A percentile compares a stretch with the other conserved stretches of the same genome.
Conservation (phyloP, 2,888 invertebrate genomes). For the Cepaea hortensis region DNA sequence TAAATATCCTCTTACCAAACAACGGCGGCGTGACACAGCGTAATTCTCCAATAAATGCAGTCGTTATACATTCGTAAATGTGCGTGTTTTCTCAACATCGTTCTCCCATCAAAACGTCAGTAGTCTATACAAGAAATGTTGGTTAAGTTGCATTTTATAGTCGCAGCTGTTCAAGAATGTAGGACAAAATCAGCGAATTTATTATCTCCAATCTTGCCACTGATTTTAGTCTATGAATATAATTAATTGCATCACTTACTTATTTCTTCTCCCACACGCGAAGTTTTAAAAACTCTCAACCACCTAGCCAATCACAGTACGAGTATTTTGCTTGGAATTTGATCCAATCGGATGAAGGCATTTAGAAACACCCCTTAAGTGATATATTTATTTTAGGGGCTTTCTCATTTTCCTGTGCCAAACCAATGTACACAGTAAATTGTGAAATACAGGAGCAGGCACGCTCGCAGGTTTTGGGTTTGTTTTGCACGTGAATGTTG, state of each 20-base stretch:
- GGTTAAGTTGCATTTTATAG: background rate
- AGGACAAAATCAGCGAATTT: background rate
- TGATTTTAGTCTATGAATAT: background rate
- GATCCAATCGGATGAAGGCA: background rate
- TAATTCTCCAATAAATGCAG: no score
- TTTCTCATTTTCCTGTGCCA: background rate
- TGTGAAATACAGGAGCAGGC: background rate
- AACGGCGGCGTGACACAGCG: no score
- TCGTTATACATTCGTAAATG: no score
- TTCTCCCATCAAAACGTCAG: background rate
- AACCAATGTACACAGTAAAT: conserved; percentile 2
- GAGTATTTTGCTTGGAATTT: background rate
- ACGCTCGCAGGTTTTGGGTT: no score
- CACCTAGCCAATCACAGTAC: background rate
- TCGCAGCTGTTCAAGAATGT: background rate
- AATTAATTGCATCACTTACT: conserved; percentile 28
- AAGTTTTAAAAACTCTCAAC: background rate
- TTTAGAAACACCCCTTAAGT: background rate
- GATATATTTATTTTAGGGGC: background rate
- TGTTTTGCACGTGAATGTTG: no score
- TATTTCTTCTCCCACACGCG: background rate
- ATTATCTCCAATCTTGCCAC: no score
- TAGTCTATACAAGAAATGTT: background rate
- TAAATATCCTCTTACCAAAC: background rate
- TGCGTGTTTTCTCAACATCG: no score